Evolutionary conservation across 2,113 vertebrate genomes (phyloP), one percentile per base, ranked within the genome.

Genomic region (Platysteira castanea): DNA sequence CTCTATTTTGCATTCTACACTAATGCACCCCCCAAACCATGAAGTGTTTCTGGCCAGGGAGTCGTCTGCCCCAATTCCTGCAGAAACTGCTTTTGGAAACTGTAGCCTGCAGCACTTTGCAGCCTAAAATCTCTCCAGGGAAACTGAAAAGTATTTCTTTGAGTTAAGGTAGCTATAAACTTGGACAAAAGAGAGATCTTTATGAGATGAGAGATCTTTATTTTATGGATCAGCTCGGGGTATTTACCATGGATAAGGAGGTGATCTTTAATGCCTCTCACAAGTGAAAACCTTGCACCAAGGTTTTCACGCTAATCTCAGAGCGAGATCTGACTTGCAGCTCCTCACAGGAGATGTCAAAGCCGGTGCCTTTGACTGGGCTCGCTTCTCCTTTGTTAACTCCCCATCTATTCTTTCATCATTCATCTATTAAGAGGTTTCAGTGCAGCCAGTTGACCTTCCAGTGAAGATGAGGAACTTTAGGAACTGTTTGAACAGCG

Each of bases 161-260:
- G 37, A 42, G 35, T 81, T 6, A 63, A 56, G 37, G 52, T 23
- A 63, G 33, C 59, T 80, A 1, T 61, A 67, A 88, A 65, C 31
- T 33, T 22, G 15, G 37, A 39, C 84, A 42, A 26, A 23, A 26
- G 63, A 47, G 67, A 53, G 13, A 5, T 42, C 52, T 89, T 84
- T 54, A 52, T 17, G 83, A 83, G 50, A n/a, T 11, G 41, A 46
- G 46, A 69, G 46, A 13, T 69, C 46, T 46, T 61, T 76, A n/a
- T 74, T 75, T 60, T 57, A 21, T 56, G 73, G 59, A 31, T 44
- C 23, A 9, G 23, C 7, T 61, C 0, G 0, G 31, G 37, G 35
- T 59, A 10, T 59, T 80, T 82, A 30, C 47, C 11, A 0, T 35
- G 68, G 56, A 12, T 69, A 42, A 61, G 28, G n/a, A 33, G 59